Conservation (phyloP, 2,113 vertebrate species). For the Grantiella picta region DNA sequence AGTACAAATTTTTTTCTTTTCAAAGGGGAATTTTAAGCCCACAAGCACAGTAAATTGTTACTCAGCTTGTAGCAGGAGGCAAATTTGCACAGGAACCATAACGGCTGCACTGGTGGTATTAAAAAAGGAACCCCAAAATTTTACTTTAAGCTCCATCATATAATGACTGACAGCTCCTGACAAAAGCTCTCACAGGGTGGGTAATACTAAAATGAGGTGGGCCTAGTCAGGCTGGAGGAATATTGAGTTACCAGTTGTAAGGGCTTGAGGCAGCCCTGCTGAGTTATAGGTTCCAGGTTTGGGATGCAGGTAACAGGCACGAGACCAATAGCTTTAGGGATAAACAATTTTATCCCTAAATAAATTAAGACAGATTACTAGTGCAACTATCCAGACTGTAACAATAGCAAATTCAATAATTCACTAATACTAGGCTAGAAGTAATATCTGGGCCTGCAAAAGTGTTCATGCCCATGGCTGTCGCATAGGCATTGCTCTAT, state of each 20-base stretch:
- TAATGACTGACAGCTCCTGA: not conserved
- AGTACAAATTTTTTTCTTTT: not conserved
- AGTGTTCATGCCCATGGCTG: not conserved
- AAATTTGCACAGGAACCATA: not conserved
- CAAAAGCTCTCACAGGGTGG: not conserved
- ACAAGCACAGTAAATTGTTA: not conserved
- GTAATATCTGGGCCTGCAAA: rapidly evolving
- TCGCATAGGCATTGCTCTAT: not conserved
- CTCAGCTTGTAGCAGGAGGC: not conserved
- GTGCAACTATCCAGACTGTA: not conserved
- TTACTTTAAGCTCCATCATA: not conserved
- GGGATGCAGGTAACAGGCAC: rapidly evolving
- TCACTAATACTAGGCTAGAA: not conserved
- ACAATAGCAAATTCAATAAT: not conserved
- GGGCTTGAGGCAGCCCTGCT: not conserved
- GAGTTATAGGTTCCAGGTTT: not conserved
- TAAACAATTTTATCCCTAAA: not conserved
- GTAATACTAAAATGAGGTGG: not conserved
- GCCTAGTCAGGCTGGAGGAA: not conserved
- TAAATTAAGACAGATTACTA: not conserved
- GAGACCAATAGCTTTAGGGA: not conserved
- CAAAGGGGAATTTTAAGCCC: not conserved
- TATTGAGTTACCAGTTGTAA: not conserved
- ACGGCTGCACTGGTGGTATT: not conserved
- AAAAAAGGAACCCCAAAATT: not conserved